Evolutionary conservation across 2,113 vertebrate genomes (phyloP).

Genomic region (Carassius auratus): DNA sequence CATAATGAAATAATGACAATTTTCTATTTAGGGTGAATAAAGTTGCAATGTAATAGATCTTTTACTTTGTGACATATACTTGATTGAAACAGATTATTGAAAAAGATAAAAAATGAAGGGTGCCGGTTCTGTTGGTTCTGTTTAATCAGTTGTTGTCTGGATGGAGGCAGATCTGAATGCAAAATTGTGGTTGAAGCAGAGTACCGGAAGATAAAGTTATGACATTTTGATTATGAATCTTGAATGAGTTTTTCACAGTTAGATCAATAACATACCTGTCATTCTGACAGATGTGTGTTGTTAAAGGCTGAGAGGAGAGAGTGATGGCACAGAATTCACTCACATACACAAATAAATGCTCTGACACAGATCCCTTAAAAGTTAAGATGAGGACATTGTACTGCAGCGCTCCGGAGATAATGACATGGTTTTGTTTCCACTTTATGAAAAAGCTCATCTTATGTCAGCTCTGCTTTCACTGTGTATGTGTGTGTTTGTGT

Average conservation of each 20-base stretch:
- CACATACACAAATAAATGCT: neutral
- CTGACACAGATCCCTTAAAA: neutral
- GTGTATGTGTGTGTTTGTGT: constrained; percentile 34
- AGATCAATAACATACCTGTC: neutral
- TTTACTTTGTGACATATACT: no score
- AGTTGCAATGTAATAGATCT: no score
- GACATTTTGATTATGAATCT: neutral
- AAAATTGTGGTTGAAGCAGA: neutral
- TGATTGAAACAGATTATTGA: no score
- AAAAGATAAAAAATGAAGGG: no score
- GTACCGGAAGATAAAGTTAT: neutral
- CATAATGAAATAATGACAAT: no score
- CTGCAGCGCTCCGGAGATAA: constrained; percentile 34
- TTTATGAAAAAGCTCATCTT: constrained; percentile 19
- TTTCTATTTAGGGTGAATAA: no score
- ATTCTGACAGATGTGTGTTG: neutral
- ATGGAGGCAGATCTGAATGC: neutral
- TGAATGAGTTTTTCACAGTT: neutral
- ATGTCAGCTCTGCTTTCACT: neutral
- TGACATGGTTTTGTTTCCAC: constrained; percentile 48
- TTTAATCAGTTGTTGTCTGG: neutral
- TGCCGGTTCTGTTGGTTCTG: no score
- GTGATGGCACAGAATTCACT: neutral
- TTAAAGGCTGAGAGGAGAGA: neutral
- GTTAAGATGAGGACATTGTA: neutral